A percentile compares a stretch with the other conserved stretches of the same genome.
These are phyloP conservation scores for Rhagoletis pomonella DNA, from an alignment of 1,140 invertebrate genomes.

Conservation along the genomic window DNA sequence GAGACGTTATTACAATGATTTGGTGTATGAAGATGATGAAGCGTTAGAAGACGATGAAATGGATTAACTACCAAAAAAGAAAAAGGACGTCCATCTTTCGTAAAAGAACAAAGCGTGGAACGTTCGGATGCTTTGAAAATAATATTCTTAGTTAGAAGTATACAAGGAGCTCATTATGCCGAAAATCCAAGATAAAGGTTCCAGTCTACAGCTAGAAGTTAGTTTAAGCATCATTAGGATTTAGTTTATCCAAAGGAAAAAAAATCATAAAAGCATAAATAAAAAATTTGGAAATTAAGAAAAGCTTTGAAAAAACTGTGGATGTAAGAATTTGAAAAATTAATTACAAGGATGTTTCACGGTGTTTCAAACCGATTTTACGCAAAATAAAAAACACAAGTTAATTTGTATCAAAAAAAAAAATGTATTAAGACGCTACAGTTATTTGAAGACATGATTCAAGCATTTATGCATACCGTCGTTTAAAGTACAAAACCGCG, in stretches of 20 bases:
- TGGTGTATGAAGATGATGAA: slow-evolving; percentile 68
- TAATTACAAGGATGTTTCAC: not conserved
- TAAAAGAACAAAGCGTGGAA: not conserved
- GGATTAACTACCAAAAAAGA: slow-evolving; percentile 58
- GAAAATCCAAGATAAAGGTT: not conserved
- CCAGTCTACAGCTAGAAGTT: not conserved
- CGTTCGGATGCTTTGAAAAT: not conserved
- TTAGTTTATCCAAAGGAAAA: not conserved
- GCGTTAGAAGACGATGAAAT: slow-evolving; percentile 65
- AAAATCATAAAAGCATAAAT: not conserved
- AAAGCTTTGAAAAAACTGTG: no score
- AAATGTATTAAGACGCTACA: not conserved
- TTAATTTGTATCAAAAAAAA: not conserved
- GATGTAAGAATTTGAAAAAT: not conserved
- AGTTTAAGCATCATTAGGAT: not conserved
- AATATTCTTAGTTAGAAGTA: not conserved
- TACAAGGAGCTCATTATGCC: not conserved
- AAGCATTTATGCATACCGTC: no score
- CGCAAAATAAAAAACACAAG: not conserved
- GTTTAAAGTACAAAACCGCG: no score
- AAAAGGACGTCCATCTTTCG: not conserved
- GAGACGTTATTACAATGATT: slow-evolving; percentile 61
- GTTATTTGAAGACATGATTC: not conserved
- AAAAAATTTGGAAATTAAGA: not conserved
- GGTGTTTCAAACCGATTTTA: not conserved